phyloP scores from a whole-genome alignment of 2,888 invertebrate species.

The Oscheius sp. region DNA sequence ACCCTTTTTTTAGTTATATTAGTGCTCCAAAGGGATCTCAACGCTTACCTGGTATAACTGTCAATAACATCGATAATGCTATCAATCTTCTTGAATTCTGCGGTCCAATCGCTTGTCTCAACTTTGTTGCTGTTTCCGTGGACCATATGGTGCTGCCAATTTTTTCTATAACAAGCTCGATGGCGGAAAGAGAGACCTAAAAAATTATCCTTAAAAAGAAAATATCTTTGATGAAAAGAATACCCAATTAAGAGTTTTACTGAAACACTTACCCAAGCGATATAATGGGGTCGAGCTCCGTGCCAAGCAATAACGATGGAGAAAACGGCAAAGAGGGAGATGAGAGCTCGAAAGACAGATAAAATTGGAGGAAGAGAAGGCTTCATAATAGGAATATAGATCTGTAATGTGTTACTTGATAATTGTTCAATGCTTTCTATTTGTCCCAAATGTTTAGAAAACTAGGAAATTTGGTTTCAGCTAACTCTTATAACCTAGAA shows the following conservation, averaged over 20 bases:
- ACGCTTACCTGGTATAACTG: slow-evolving; percentile 52
- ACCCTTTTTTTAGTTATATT: too few relatives aligned
- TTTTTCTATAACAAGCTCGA: slow-evolving; percentile 62
- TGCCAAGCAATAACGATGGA: slow-evolving; percentile 66
- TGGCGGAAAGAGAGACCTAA: slow-evolving; percentile 55
- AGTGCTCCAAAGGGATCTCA: too few relatives aligned
- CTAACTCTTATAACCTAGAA: too few relatives aligned
- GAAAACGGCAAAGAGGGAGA: slow-evolving; percentile 59
- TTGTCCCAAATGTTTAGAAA: background rate
- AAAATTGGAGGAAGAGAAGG: slow-evolving; percentile 31
- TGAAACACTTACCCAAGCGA: slow-evolving; percentile 60
- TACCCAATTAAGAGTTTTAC: too few relatives aligned
- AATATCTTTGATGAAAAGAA: background rate
- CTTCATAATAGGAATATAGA: slow-evolving; percentile 63
- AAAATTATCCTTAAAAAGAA: background rate
- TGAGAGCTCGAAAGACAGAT: slow-evolving; percentile 41
- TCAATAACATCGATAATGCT: slow-evolving; percentile 53
- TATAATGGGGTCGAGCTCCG: slow-evolving; percentile 58
- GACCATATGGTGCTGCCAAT: slow-evolving; percentile 50
- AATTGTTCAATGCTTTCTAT: background rate
- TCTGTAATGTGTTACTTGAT: slow-evolving; percentile 31
- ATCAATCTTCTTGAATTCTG: slow-evolving; percentile 43
- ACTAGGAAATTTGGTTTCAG: background rate
- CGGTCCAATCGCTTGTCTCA: slow-evolving; percentile 44
- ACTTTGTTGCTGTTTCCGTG: slow-evolving; percentile 23